Evolutionary conservation across 2,888 invertebrate species (phyloP).

Genomic region (Nasonovia ribisnigri): DNA sequence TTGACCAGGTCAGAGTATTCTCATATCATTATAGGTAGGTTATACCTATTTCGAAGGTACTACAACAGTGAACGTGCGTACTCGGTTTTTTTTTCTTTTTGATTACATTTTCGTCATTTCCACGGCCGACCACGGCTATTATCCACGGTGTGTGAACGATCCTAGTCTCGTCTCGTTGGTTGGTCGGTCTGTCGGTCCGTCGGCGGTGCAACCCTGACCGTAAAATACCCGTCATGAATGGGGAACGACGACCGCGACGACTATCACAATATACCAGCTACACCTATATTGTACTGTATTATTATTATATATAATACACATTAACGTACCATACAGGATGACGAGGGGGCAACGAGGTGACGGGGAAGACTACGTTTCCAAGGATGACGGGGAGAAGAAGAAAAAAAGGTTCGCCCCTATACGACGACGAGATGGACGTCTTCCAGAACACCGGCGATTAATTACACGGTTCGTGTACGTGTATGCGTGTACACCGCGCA

Average conservation of each 20-base stretch:
- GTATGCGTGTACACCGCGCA: neutral
- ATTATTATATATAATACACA: neutral
- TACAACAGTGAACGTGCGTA: neutral
- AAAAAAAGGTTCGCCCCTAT: conserved; percentile 11
- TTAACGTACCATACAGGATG: neutral
- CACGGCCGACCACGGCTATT: conserved; percentile 12
- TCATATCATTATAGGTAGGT: neutral
- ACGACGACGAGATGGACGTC: conserved; percentile 40
- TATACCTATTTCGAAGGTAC: neutral
- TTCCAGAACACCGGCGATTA: conserved; percentile 55
- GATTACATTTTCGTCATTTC: neutral
- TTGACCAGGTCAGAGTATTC: neutral
- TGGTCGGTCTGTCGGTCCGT: neutral
- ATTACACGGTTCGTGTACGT: conserved; percentile 46
- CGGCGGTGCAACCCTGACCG: conserved; percentile 51
- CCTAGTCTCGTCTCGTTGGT: neutral
- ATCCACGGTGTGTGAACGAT: conserved; percentile 52
- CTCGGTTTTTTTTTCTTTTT: neutral
- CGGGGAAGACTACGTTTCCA: neutral
- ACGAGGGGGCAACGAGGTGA: neutral
- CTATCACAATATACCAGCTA: neutral
- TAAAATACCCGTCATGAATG: conserved; percentile 61
- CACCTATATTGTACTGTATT: neutral
- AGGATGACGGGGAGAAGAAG: neutral
- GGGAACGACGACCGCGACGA: conserved; percentile 21